Conservation (phyloP, 2,888 invertebrate genomes). For the Rotaria sp. region DNA sequence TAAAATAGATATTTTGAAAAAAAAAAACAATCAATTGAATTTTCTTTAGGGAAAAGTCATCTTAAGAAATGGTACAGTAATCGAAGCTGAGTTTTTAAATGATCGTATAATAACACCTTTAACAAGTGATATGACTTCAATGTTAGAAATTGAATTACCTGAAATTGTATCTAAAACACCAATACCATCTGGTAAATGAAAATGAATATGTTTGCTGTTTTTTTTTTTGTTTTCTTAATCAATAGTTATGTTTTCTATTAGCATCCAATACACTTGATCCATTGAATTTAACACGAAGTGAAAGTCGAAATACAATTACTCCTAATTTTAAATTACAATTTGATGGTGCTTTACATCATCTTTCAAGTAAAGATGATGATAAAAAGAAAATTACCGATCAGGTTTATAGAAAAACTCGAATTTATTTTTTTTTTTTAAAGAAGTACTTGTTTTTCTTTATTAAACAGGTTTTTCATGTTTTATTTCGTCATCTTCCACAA, state of each 20-base stretch:
- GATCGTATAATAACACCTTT: slow-evolving; percentile 9
- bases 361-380: slow-evolving; percentile 47
- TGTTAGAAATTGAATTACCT: slow-evolving; percentile 25
- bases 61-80: background rate
- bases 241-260: slow-evolving; percentile 17
- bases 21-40: background rate
- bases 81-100: background rate
- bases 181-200: slow-evolving; percentile 18
- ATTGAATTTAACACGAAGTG: slow-evolving; percentile 51
- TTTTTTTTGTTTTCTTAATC: background rate
- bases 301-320: slow-evolving; percentile 51
- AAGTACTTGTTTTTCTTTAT: background rate
- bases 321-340: slow-evolving; percentile 55
- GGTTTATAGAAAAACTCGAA: slow-evolving; percentile 41
- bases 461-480: slow-evolving; percentile 28
- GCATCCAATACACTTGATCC: slow-evolving; percentile 45
- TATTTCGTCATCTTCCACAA: slow-evolving; percentile 49
- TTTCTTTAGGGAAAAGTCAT: background rate
- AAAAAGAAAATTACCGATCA: slow-evolving; percentile 50
- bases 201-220: background rate
- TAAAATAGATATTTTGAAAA: background rate
- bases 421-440: background rate
- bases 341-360: slow-evolving; percentile 46
- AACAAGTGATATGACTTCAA: slow-evolving; percentile 2
- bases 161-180: background rate